Evolutionary conservation across 2,113 vertebrate species (phyloP).

Genomic region (Neomonachus schauinslandi): DNA sequence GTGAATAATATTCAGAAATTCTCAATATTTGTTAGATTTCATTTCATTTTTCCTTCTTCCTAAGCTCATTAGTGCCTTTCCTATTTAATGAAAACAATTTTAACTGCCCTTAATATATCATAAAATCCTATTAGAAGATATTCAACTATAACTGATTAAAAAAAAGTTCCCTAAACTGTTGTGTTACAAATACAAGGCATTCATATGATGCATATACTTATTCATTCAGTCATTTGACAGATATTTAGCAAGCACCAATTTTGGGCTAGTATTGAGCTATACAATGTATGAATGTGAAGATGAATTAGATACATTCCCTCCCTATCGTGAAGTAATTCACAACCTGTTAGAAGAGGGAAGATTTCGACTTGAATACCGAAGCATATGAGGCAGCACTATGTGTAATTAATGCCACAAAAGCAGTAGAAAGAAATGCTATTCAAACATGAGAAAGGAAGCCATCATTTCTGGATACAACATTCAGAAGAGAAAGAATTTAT

Average conservation of each 20-base stretch:
- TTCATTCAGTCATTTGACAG: slow-evolving; percentile 1
- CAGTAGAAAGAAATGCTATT: slow-evolving; percentile 7
- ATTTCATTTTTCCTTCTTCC: background rate
- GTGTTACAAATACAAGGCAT: background rate
- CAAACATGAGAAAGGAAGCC: background rate
- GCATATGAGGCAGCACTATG: background rate
- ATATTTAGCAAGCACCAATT: slow-evolving; percentile 35
- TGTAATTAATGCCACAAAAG: background rate
- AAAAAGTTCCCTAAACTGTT: background rate
- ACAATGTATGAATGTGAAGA: background rate
- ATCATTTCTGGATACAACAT: background rate
- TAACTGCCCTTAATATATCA: background rate
- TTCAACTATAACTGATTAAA: background rate
- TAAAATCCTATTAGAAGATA: background rate
- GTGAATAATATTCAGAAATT: background rate
- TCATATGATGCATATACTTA: background rate
- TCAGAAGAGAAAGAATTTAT: background rate
- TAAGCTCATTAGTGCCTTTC: background rate
- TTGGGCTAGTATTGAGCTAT: background rate
- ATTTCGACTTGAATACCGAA: slow-evolving; percentile 44
- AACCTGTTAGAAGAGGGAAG: background rate
- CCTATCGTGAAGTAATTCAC: background rate
- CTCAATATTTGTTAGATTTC: background rate
- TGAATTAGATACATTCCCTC: background rate
- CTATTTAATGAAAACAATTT: background rate